Base-by-base conservation (phyloP, 2,797 vertebrate species). In the Semaprochilodus insignis region DNA sequence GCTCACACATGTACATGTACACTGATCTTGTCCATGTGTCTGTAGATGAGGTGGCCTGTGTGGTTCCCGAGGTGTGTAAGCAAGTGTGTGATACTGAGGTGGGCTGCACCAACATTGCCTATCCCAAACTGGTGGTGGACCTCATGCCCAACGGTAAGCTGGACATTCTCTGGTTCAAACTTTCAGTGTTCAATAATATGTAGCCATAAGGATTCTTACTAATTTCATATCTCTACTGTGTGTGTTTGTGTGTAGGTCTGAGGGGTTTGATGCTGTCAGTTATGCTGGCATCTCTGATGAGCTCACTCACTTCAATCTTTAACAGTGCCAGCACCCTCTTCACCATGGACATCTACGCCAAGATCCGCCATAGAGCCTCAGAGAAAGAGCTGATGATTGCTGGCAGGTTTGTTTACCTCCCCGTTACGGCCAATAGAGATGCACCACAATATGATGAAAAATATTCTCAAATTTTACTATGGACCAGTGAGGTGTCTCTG, bases 231-330 rank as follows among this genome's bases (percentile, higher is more conserved):
- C 23, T 54, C 11, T 0, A 57, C 21, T 31, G 4, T 25, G 36
- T 74, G 44, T 65, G 34, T 75, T 19, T 76, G 63, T 72, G 75
- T 93, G 13, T 89, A 99, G 98, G 98, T 82, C 93, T 99, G 25
- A 92, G 98, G 62, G 98, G 98, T 60, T 92, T 99, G 81, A 99
- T 99, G 98, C 77, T 99, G 83, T 96, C 98, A 0, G 98, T 98
- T 83, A 99, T 99, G 98, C 0, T 99, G 94, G 97, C 98, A 0
- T 99, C 98, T 23, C 95, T 99, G 60, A 99, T 99, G 97, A 99
- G 97, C 85, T 98, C 97, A 11, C 93, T 99, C 65, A 99, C 98
- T 21, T 99, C 98, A 91, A 96, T 99, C 92, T 99, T 99, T 79
- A 99, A 99, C 94, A 99, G 97, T 0, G 93, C 98, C 88, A 98